Evolutionary conservation across 2,888 invertebrate species (phyloP), one percentile per base, ranked within the genome.

Genomic region (Lottia scabra): DNA sequence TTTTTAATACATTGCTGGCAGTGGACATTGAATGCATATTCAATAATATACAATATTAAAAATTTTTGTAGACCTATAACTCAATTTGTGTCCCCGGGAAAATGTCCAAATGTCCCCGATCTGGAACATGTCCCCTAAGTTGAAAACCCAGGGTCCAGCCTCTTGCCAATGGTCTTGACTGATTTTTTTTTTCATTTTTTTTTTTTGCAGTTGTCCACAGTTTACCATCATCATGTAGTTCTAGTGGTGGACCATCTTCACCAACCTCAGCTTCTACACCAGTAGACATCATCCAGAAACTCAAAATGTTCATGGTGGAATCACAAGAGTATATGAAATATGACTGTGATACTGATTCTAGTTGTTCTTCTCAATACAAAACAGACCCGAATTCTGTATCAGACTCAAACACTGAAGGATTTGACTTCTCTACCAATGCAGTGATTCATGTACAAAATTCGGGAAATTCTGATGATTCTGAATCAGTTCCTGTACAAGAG

Each of bases 201-300:
- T 38, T 75, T 19, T 62, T 74, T 67, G 13, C 67, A 71, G 75
- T 64, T 15, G 63, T 65, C 15, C 72, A 75, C 26, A 75, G 77
- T 45, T 68, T 75, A 23, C 95, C 96, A 8, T 95, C 95, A 0
- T 96, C 95, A 71, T 93, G 95, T 68, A 92, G 95, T 70, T 96
- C 96, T 0, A 90, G 90, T 76, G 90, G 89, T 75, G 94, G 94
- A 10, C 95, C 96, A 0, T 95, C 95, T 0, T 96, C 96, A 0
- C 96, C 96, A 1, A 80, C 78, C 0, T 78, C 81, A 13, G 78
- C 78, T 43, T 79, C 81, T 26, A 82, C 81, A 15, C 84, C 83
- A 5, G 77, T 81, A 0, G 83, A 83, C 68, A 75, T 82, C 63
- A 74, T 82, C 44, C 80, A 72, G 62, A 79, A 80, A 43, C 75